These are phyloP conservation scores for Zygothrica quintamaculata DNA, from an alignment of 2,888 invertebrate species.

Conservation along the genomic window DNA sequence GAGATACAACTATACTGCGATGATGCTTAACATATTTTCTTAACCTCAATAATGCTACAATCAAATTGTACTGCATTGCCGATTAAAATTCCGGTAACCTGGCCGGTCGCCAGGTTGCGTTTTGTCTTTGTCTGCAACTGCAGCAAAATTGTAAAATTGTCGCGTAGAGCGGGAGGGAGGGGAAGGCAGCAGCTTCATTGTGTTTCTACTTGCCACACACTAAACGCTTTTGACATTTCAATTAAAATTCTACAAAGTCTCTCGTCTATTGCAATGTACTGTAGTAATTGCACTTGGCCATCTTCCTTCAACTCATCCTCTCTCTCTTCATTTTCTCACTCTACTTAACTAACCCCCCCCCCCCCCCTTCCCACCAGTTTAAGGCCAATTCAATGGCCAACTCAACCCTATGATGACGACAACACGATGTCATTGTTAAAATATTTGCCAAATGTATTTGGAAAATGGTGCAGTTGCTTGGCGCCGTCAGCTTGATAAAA, in stretches of 20 bases:
- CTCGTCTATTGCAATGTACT: slow-evolving; percentile 56
- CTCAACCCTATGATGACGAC: slow-evolving; percentile 3
- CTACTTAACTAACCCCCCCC: no score
- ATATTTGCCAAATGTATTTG: slow-evolving; percentile 66
- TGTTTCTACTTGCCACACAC: slow-evolving; percentile 38
- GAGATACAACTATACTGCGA: slow-evolving; percentile 2
- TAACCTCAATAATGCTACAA: slow-evolving; percentile 77
- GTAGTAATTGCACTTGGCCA: slow-evolving; percentile 56
- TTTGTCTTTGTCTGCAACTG: slow-evolving; percentile 25
- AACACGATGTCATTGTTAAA: slow-evolving; percentile 55
- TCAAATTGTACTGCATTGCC: slow-evolving; percentile 74
- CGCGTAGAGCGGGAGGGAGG: no score
- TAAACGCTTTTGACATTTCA: slow-evolving; percentile 80
- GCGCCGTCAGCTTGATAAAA: slow-evolving; percentile 51
- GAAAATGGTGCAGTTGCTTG: slow-evolving; percentile 51
- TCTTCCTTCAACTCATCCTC: no score
- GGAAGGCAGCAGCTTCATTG: slow-evolving; percentile 5
- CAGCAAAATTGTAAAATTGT: slow-evolving; percentile 39
- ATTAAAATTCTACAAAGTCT: slow-evolving; percentile 76
- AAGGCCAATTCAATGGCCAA: background rate
- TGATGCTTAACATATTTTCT: slow-evolving; percentile 69
- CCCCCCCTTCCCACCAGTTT: background rate
- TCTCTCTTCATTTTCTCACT: no score
- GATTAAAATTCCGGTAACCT: slow-evolving; percentile 70
- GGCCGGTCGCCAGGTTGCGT: slow-evolving; percentile 50